Conservation (phyloP, 2,888 invertebrate genomes). For the Netelia fuscicornis region DNA sequence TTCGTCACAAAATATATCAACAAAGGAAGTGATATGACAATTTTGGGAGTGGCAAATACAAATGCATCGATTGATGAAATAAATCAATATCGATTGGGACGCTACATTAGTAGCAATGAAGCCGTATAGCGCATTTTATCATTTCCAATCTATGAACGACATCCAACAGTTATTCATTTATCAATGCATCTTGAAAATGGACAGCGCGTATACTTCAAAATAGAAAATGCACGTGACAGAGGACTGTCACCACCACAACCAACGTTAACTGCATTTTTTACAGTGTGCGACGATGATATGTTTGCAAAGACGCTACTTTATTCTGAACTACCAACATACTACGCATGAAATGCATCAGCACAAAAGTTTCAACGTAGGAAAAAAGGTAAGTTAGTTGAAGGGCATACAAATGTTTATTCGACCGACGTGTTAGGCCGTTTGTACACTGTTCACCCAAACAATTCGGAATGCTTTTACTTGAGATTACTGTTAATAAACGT, state of each 20-base stretch:
- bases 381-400: conserved; percentile 43
- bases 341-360: conserved; percentile 60
- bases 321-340: conserved; percentile 69
- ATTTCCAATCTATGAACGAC: conserved; percentile 75
- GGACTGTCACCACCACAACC: neutral
- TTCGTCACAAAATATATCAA: conserved; percentile 14
- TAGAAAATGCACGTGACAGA: neutral
- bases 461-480: conserved; percentile 72
- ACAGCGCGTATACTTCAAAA: conserved; percentile 70
- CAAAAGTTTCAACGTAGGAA: neutral
- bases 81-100: conserved; percentile 72
- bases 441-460: conserved; percentile 73
- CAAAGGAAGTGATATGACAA: conserved; percentile 10
- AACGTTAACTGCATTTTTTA: conserved; percentile 78
- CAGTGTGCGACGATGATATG: conserved; percentile 75
- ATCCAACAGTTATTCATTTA: conserved; percentile 75
- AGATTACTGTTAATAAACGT: conserved; percentile 71
- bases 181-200: conserved; percentile 75
- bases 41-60: neutral
- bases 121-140: conserved; percentile 75
- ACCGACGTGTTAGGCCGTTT: conserved; percentile 72
- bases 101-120: conserved; percentile 77
- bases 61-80: conserved; percentile 70
- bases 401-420: conserved; percentile 31
- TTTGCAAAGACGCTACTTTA: conserved; percentile 81